A percentile compares a stretch with the other conserved stretches of the same genome.
These are phyloP conservation scores for Cossypha polioptera DNA, from an alignment of 2,797 vertebrate species.

Conservation along the genomic window DNA sequence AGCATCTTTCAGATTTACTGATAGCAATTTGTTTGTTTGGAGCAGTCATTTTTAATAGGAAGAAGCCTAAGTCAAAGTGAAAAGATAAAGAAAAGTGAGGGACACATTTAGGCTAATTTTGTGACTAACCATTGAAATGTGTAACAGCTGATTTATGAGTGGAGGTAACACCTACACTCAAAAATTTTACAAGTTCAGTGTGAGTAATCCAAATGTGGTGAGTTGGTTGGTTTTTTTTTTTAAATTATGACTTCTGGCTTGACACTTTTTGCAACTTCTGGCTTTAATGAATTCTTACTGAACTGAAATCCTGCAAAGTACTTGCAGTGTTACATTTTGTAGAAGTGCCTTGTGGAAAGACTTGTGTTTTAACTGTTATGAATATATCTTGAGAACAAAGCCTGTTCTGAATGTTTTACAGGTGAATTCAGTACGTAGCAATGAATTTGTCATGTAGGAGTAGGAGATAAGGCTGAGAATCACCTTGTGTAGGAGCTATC, in stretches of 20 bases:
- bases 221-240: neutral
- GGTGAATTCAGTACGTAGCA: fast-evolving
- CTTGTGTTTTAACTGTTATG: neutral
- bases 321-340: neutral
- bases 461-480: neutral
- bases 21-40: neutral
- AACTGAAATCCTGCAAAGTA: neutral
- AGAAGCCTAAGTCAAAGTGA: neutral
- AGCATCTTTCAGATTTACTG: neutral
- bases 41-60: neutral
- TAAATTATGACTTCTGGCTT: neutral
- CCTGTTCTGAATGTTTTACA: neutral
- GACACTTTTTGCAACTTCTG: neutral
- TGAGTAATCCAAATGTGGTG: neutral
- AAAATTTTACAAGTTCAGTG: neutral
- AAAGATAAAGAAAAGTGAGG: neutral
- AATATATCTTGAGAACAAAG: neutral
- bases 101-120: neutral
- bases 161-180: neutral
- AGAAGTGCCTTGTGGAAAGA: neutral
- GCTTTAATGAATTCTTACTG: neutral
- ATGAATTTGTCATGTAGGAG: neutral
- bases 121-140: neutral
- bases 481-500: neutral
- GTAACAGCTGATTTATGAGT: neutral